Percentiles rank a stretch among this genome's conserved stretches.
These are phyloP conservation scores for Drosophila recens DNA, from an alignment of 2,888 invertebrate genomes.

Conservation along the genomic window DNA sequence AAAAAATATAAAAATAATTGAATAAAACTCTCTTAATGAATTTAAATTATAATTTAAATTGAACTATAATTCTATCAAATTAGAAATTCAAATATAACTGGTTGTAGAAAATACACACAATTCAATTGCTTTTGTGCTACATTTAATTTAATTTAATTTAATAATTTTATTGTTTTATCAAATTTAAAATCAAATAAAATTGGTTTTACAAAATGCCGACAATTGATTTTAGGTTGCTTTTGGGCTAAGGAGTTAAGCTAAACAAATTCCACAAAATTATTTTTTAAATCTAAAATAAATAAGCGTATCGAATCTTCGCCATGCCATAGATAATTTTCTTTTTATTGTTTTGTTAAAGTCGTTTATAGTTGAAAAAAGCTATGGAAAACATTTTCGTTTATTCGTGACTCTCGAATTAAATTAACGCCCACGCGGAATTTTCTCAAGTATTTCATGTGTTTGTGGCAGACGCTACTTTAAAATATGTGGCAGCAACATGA, in stretches of 20 bases:
- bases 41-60: too few relatives aligned
- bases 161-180: not conserved
- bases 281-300: not conserved
- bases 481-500: conserved; percentile 16
- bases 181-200: too few relatives aligned
- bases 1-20: too few relatives aligned
- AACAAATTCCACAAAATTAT: not conserved
- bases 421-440: conserved; percentile 65
- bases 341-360: conserved; percentile 3
- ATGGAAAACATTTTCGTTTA: conserved; percentile 21
- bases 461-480: conserved; percentile 34
- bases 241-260: too few relatives aligned
- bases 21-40: too few relatives aligned
- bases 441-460: conserved; percentile 32
- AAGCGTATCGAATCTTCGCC: not conserved
- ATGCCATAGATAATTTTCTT: not conserved
- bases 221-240: too few relatives aligned
- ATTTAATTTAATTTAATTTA: too few relatives aligned
- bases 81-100: too few relatives aligned
- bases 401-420: conserved; percentile 54
- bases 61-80: too few relatives aligned
- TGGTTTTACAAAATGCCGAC: too few relatives aligned
- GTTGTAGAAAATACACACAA: too few relatives aligned
- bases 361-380: conserved; percentile 16
- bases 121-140: too few relatives aligned